Evolutionary conservation across 2,797 vertebrate genomes (phyloP).

Genomic region (Rhincodon typus): DNA sequence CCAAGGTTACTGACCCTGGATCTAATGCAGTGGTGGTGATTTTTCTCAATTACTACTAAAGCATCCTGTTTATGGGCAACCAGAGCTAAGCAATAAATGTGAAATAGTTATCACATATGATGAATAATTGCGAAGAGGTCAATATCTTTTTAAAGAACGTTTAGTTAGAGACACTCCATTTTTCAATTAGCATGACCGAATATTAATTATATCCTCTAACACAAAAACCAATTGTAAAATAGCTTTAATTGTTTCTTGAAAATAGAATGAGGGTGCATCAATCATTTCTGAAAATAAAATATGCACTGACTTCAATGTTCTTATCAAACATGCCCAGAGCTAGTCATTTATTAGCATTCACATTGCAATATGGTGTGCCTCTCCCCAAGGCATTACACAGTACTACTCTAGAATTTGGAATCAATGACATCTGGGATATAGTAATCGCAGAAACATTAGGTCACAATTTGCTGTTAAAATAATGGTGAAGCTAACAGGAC

Average conservation of each 20-base stretch:
- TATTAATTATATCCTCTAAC: not conserved
- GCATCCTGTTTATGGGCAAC: not conserved
- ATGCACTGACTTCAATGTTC: too few relatives aligned
- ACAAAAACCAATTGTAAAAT: not conserved
- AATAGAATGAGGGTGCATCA: not conserved
- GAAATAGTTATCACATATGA: not conserved
- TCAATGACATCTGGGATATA: not conserved
- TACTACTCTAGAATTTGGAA: not conserved
- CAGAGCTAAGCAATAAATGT: too few relatives aligned
- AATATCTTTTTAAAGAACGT: not conserved
- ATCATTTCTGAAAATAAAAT: slow-evolving; percentile 31
- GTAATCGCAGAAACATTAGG: not conserved
- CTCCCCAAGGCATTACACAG: not conserved
- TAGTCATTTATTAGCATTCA: not conserved
- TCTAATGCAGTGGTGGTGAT: not conserved
- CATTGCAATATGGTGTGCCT: not conserved
- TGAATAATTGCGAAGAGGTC: not conserved
- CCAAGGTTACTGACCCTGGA: not conserved
- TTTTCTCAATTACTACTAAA: not conserved
- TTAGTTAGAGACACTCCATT: not conserved
- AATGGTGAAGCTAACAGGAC: not conserved
- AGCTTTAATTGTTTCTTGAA: not conserved
- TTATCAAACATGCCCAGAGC: slow-evolving; percentile 17
- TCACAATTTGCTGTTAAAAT: not conserved
- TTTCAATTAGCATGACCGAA: not conserved